phyloP scores from a whole-genome alignment of 2,888 invertebrate genomes.

The Drosophila atripex region DNA sequence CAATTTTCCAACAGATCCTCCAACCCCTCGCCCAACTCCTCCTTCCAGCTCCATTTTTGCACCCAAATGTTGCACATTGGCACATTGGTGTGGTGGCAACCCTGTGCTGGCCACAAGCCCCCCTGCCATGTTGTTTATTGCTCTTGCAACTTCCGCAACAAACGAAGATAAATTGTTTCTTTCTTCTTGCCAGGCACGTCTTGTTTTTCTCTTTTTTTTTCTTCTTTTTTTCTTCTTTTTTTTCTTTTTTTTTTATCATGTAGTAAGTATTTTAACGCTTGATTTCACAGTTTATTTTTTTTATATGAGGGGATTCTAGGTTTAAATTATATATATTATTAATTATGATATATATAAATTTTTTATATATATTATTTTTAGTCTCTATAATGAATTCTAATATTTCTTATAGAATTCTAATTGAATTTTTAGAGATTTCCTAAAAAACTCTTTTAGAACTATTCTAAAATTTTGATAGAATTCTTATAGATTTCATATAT shows the following conservation, averaged over 20 bases:
- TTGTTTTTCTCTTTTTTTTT: neutral
- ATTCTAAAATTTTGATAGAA: too few relatives aligned
- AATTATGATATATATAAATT: too few relatives aligned
- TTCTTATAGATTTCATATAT: too few relatives aligned
- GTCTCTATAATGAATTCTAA: too few relatives aligned
- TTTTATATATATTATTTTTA: too few relatives aligned
- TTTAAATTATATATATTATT: too few relatives aligned
- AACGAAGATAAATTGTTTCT: constrained; percentile 76
- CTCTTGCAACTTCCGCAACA: constrained; percentile 75
- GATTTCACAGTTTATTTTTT: too few relatives aligned
- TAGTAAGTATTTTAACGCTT: neutral
- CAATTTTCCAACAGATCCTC: constrained; percentile 35
- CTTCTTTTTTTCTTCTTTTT: neutral
- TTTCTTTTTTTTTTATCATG: neutral
- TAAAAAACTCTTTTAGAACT: too few relatives aligned
- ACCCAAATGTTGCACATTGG: constrained; percentile 46
- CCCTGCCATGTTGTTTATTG: constrained; percentile 69
- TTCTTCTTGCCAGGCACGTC: constrained; percentile 41
- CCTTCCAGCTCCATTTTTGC: constrained; percentile 25
- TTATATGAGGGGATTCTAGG: too few relatives aligned
- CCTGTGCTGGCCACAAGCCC: constrained; percentile 46
- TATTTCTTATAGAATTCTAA: too few relatives aligned
- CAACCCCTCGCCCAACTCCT: neutral
- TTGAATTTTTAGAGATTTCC: too few relatives aligned
- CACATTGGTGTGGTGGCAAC: constrained; percentile 16